Evolutionary conservation across 2,113 vertebrate genomes (phyloP).

Genomic region (Helogale parvula): DNA sequence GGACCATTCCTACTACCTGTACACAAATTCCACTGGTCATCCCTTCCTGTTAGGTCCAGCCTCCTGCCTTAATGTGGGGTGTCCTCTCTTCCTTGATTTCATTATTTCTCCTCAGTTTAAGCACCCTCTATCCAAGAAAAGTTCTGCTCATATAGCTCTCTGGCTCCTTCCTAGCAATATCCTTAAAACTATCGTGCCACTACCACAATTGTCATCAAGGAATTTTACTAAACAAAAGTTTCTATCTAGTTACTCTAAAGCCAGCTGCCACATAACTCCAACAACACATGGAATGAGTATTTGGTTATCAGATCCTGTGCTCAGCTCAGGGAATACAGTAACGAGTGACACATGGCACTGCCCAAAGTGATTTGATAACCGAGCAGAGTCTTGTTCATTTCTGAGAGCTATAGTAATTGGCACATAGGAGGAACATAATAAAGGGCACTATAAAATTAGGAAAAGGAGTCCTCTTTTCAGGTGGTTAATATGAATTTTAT

Average conservation of each 20-base stretch:
- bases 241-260: not conserved
- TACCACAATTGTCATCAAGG: not conserved
- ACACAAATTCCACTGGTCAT: not conserved
- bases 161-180: not conserved
- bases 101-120: conserved; percentile 25
- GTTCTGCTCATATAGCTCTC: not conserved
- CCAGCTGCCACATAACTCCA: not conserved
- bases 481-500: not conserved
- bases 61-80: not conserved
- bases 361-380: not conserved
- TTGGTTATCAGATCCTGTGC: not conserved
- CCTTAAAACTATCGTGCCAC: not conserved
- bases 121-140: not conserved
- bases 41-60: not conserved
- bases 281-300: not conserved
- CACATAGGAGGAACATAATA: not conserved
- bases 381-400: not conserved
- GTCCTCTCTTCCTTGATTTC: not conserved
- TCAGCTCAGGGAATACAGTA: not conserved
- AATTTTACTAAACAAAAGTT: not conserved
- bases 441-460: not conserved
- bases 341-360: not conserved
- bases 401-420: not conserved
- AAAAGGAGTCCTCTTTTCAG: not conserved
- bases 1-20: not conserved